Conservation (phyloP, 2,888 invertebrate species). For the Acanthopleura granulata region DNA sequence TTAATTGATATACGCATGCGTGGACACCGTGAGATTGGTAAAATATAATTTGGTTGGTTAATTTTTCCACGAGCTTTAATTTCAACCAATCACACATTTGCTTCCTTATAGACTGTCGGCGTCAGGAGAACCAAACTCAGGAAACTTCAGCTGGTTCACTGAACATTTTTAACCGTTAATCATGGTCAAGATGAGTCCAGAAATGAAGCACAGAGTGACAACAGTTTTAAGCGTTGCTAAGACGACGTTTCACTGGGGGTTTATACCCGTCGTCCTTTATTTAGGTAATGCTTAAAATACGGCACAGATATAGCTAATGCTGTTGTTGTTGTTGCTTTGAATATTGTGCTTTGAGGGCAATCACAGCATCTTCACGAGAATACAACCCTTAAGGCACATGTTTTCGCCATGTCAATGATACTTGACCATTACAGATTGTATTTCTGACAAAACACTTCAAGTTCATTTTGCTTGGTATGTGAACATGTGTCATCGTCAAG, state of each 20-base stretch:
- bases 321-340: too few species aligned
- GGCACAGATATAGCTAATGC: too few species aligned
- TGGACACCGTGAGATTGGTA: neutral
- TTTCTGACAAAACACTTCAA: too few species aligned
- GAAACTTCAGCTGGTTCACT: neutral
- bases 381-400: too few species aligned
- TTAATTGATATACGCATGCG: neutral
- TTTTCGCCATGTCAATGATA: too few species aligned
- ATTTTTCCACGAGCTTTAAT: neutral
- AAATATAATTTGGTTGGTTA: neutral
- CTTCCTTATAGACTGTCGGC: neutral
- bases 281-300: slow-evolving; percentile 71
- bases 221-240: slow-evolving; percentile 75
- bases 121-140: neutral
- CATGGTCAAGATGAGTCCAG: slow-evolving; percentile 66
- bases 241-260: slow-evolving; percentile 79
- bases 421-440: too few species aligned
- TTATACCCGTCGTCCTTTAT: slow-evolving; percentile 79
- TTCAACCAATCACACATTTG: neutral
- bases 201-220: slow-evolving; percentile 76
- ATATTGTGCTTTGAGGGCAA: too few species aligned
- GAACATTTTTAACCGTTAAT: slow-evolving; percentile 3
- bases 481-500: too few species aligned
- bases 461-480: too few species aligned
- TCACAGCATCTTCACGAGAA: too few species aligned